A percentile compares a stretch with the other conserved stretches of the same genome.
Evolutionary conservation across 37 sponge, comb jelly and placozoan species (phyloP).

Genomic region (Haliclona indistincta): DNA sequence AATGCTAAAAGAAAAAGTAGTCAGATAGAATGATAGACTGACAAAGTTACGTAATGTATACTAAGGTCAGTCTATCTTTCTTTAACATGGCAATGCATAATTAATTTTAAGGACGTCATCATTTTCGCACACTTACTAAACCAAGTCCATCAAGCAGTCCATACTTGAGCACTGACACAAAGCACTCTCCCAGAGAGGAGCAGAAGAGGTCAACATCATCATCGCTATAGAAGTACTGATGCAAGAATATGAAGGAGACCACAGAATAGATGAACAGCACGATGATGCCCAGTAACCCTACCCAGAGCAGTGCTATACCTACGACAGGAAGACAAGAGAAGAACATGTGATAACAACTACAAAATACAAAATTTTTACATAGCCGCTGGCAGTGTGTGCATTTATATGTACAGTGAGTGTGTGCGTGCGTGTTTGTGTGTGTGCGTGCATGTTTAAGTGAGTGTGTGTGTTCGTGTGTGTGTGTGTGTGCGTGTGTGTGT

Average conservation of each 20-base stretch:
- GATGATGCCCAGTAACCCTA: constrained; percentile 58
- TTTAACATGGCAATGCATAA: too few relatives aligned
- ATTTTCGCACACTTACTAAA: too few relatives aligned
- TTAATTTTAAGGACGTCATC: too few relatives aligned
- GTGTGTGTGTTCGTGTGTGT: not conserved
- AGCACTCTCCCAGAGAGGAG: constrained; percentile 58
- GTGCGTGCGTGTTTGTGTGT: not conserved
- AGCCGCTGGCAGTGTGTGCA: too few relatives aligned
- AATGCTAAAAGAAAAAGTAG: too few relatives aligned
- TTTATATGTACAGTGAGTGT: not conserved
- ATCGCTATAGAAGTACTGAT: constrained; percentile 31
- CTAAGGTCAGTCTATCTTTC: too few relatives aligned
- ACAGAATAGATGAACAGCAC: constrained; percentile 84
- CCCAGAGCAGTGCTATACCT: constrained; percentile 79
- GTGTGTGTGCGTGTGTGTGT: constrained; percentile 4
- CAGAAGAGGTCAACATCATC: constrained; percentile 47
- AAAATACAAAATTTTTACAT: too few relatives aligned
- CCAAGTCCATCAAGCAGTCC: constrained; percentile 66
- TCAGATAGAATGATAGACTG: too few relatives aligned
- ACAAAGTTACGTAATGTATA: too few relatives aligned
- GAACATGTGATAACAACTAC: too few relatives aligned
- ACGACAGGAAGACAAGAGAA: too few relatives aligned
- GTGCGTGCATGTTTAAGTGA: not conserved
- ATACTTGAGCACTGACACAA: constrained; percentile 42
- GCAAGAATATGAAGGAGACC: constrained; percentile 68